Evolutionary conservation across 1,140 invertebrate species (phyloP).

Genomic region (Mycetomoellerius zeteki): DNA sequence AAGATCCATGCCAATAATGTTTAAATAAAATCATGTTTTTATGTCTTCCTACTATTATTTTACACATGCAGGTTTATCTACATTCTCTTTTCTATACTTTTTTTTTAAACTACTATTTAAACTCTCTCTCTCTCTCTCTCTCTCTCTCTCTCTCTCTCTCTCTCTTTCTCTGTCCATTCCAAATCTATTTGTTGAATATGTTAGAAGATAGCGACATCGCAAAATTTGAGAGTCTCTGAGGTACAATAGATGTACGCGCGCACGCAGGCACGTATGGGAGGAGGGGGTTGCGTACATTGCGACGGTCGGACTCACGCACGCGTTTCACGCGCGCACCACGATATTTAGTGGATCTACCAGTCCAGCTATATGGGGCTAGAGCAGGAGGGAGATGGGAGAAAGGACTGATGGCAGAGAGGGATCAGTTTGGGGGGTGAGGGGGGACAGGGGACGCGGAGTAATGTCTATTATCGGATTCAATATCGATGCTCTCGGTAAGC

Average conservation of each 20-base stretch:
- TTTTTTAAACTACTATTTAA: not conserved
- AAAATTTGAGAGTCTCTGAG: conserved; percentile 49
- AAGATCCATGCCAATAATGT: not conserved
- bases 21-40: not conserved
- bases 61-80: not conserved
- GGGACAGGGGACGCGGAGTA: conserved; percentile 71
- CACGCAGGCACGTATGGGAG: conserved; percentile 40
- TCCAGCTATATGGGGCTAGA: conserved; percentile 43
- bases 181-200: not conserved
- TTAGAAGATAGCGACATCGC: not conserved
- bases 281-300: conserved; percentile 61
- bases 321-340: conserved; percentile 72
- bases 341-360: conserved; percentile 72
- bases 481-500: conserved; percentile 86
- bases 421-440: conserved; percentile 30
- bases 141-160: too few relatives aligned
- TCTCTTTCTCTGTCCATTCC: not conserved
- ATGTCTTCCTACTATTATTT: not conserved
- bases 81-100: not conserved
- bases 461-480: conserved; percentile 87
- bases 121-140: too few relatives aligned
- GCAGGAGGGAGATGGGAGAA: not conserved
- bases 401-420: conserved; percentile 15
- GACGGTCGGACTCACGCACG: conserved; percentile 73
- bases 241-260: conserved; percentile 7